phyloP scores from a whole-genome alignment of 2,888 invertebrate genomes.

The Apotomis capreana region DNA sequence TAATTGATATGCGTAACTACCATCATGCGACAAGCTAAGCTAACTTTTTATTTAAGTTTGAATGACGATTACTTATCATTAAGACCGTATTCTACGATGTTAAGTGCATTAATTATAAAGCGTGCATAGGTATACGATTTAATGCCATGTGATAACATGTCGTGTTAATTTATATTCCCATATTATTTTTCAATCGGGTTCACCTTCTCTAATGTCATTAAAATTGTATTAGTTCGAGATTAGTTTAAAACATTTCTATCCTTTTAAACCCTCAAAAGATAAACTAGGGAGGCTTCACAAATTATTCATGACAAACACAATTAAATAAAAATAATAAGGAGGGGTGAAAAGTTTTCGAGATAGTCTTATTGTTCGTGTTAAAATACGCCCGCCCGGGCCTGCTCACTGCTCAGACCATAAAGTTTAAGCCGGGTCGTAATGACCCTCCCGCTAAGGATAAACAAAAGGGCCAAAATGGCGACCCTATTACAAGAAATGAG shows the following conservation, averaged over 20 bases:
- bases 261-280: constrained; percentile 25
- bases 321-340: constrained; percentile 29
- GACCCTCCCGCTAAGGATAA: constrained; percentile 66
- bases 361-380: constrained; percentile 38
- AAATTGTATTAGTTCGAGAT: constrained; percentile 1
- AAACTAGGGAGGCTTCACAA: constrained; percentile 9
- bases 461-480: constrained; percentile 57
- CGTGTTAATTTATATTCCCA: too few relatives aligned
- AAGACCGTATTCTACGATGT: too few relatives aligned
- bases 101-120: too few relatives aligned
- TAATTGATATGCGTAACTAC: too few relatives aligned
- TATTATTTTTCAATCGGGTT: too few relatives aligned
- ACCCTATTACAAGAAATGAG: constrained; percentile 32
- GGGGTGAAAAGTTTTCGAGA: constrained; percentile 32
- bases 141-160: too few relatives aligned
- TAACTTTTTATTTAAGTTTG: too few relatives aligned
- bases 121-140: too few relatives aligned
- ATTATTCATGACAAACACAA: constrained; percentile 35
- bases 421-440: constrained; percentile 57
- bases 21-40: too few relatives aligned
- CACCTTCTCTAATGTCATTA: not conserved
- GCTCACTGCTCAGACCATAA: constrained; percentile 51
- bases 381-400: constrained; percentile 15
- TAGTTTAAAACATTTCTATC: constrained; percentile 7
- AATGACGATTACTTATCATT: too few relatives aligned